Conservation (phyloP, 2,888 invertebrate genomes). For the Cephalotes varians region DNA sequence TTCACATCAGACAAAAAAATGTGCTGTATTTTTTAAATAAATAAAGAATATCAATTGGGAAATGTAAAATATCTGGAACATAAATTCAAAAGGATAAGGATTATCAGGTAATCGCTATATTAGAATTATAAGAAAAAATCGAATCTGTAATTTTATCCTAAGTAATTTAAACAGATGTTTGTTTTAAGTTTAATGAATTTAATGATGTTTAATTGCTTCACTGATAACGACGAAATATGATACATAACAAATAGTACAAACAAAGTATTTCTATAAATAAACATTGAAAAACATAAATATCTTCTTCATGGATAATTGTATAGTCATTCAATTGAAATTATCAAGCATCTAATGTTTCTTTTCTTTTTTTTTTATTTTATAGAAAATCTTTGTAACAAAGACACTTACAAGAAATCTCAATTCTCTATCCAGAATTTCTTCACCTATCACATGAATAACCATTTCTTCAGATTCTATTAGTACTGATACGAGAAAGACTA, state of each 20-base stretch:
- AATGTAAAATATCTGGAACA: too few species aligned
- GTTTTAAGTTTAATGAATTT: neutral
- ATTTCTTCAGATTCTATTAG: slow-evolving; percentile 88
- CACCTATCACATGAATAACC: slow-evolving; percentile 88
- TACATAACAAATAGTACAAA: neutral
- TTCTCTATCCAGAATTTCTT: slow-evolving; percentile 86
- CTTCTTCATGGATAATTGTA: neutral
- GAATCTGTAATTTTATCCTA: neutral
- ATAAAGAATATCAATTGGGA: too few species aligned
- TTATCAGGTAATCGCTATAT: neutral
- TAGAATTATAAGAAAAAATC: neutral
- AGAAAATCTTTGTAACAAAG: neutral
- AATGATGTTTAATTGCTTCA: neutral
- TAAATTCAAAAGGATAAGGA: too few species aligned
- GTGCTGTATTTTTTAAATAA: too few species aligned
- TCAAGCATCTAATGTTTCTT: neutral
- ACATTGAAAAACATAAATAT: neutral
- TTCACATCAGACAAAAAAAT: neutral
- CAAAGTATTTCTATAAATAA: neutral
- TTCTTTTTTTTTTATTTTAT: neutral
- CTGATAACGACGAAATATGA: neutral
- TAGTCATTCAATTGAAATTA: neutral
- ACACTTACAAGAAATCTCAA: slow-evolving; percentile 86
- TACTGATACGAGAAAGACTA: slow-evolving; percentile 87
- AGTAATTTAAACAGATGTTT: neutral